phyloP scores from a whole-genome alignment of 92 coral and sea anemone species.

The Ricordea florida region DNA sequence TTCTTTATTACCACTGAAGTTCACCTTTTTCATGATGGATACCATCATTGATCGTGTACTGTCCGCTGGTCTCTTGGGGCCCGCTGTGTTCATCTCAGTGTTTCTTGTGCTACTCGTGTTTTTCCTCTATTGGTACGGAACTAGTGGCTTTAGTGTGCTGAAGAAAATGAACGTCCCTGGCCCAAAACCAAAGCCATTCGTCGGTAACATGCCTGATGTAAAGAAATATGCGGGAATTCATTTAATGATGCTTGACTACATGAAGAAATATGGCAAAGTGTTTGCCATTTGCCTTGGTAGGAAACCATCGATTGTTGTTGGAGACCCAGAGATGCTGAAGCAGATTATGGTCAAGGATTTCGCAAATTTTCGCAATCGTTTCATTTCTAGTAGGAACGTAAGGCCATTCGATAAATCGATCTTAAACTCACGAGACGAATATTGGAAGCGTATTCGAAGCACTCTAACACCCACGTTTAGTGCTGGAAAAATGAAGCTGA shows the following conservation, averaged over 20 bases:
- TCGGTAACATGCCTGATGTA: conserved; percentile 60
- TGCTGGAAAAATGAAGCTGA: conserved; percentile 24
- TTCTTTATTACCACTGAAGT: too few relatives aligned
- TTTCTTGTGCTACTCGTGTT: not conserved
- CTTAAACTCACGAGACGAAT: conserved; percentile 3
- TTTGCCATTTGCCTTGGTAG: conserved; percentile 53
- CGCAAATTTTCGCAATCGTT: conserved; percentile 55
- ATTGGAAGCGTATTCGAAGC: conserved; percentile 34
- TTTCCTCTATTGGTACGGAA: conserved; percentile 55
- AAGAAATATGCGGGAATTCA: conserved; percentile 54
- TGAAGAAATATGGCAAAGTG: conserved; percentile 50
- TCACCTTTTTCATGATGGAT: too few relatives aligned
- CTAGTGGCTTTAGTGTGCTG: conserved; percentile 23
- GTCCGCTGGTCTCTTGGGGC: too few relatives aligned
- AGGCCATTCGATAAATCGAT: not conserved
- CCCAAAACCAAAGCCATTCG: conserved; percentile 46
- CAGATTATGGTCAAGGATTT: conserved; percentile 60
- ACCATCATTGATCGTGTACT: too few relatives aligned
- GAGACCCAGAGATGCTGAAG: conserved; percentile 61
- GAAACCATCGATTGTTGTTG: conserved; percentile 41
- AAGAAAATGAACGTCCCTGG: conserved; percentile 53
- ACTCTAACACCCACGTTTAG: conserved; percentile 41
- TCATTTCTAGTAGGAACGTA: not conserved
- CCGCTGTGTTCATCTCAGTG: not conserved
- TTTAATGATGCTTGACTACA: conserved; percentile 32